Base-by-base conservation (phyloP, 2,888 invertebrate species). In the Argyresthia albistria region DNA sequence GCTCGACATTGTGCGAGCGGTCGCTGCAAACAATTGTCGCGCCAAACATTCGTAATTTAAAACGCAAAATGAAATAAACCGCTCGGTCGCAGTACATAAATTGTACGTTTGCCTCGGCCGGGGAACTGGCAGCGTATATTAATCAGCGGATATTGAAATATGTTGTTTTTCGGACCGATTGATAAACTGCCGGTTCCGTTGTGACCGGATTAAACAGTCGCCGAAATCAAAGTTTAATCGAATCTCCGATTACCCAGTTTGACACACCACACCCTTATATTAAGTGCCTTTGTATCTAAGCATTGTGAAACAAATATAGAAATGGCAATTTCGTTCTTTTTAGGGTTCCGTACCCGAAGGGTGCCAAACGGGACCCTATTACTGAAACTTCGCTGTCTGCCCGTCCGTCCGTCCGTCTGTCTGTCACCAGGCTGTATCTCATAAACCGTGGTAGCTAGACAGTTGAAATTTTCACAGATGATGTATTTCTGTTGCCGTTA, bases 61-160 rank as follows among this genome's bases (percentile, higher is more conserved):
- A 86, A 84, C 80, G 79, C 81, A 80, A 83, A 87, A 83, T 76
- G 82, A 82, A 86, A 86, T 80, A 80, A 80, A 80, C 74, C 76
- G 76, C 64, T 80, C 62, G 80, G 84, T 82, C 70, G 80, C 76
- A 86, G 84, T 87, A 83, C 87, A 87, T 87, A 86, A 87, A 87
- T 87, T 84, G 79, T 76, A 73, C 80, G 87, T 84, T 84, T 80
- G 83, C 83, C 68, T 80, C 82, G 76, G 69, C 80, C 76, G 75
- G 78, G 76, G 76, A 74, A 74, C 86, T 80, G 82, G 80, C 83
- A 80, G 79, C 80, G 82, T 84, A 83, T 86, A 87, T 87, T 86
- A 87, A 86, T 87, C 87, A 86, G 83, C 72, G 83, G 78, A 86
- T 86, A 87, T 87, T 84, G 87, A 87, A 87, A 87, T 87, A 82